phyloP scores from a whole-genome alignment of 2,888 invertebrate species.

The Dolomedes plantarius region DNA sequence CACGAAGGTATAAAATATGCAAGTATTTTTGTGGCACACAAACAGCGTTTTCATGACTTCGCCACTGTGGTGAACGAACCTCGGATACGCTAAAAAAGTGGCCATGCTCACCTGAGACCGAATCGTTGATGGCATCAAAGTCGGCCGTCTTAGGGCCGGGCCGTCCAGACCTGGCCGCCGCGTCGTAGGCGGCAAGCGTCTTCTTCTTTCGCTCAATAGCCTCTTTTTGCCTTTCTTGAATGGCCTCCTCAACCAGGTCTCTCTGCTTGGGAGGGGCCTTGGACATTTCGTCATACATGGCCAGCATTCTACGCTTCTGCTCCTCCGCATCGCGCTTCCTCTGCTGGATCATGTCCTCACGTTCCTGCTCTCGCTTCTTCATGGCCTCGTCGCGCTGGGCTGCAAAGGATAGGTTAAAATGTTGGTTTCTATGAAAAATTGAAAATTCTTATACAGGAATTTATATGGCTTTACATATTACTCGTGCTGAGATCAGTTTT shows the following conservation, averaged over 20 bases:
- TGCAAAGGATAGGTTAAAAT: constrained; percentile 45
- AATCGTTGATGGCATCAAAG: constrained; percentile 73
- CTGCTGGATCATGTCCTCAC: constrained; percentile 73
- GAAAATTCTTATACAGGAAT: too few relatives aligned
- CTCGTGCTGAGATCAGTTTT: too few relatives aligned
- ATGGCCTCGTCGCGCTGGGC: constrained; percentile 73
- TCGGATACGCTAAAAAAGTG: too few relatives aligned
- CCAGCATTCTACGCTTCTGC: constrained; percentile 76
- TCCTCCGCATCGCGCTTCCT: constrained; percentile 76
- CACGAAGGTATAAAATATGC: too few relatives aligned
- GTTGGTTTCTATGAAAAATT: background rate
- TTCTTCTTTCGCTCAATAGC: constrained; percentile 74
- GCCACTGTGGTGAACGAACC: too few relatives aligned
- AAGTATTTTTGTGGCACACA: too few relatives aligned
- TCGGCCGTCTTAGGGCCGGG: constrained; percentile 73
- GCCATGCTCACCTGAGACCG: constrained; percentile 44
- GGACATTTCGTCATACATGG: constrained; percentile 76
- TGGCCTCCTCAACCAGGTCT: constrained; percentile 74
- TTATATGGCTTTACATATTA: too few relatives aligned
- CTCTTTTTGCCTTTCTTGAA: constrained; percentile 71
- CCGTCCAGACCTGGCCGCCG: constrained; percentile 74
- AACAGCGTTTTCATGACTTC: too few relatives aligned
- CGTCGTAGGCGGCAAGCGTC: constrained; percentile 74
- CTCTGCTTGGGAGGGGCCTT: constrained; percentile 67
- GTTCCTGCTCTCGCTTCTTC: constrained; percentile 72